Evolutionary conservation across 1,140 invertebrate genomes (phyloP), one percentile per base, ranked within the genome.

Genomic region (Aphaenogaster floridana): DNA sequence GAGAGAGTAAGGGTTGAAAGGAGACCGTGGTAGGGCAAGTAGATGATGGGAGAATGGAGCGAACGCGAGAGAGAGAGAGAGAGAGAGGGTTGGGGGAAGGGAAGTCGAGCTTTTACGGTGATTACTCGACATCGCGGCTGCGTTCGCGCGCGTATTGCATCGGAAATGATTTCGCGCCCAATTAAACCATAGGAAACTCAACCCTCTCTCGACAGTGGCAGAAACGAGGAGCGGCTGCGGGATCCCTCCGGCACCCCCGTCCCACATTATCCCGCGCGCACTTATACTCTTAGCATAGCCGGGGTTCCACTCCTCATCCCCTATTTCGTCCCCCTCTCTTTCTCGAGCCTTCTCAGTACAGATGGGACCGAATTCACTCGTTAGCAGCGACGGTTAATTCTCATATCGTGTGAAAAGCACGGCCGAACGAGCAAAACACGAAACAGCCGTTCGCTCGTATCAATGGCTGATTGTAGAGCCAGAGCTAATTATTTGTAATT

Each of bases 131-230:
- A 90, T 88, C 88, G 84, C 86, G 91, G 88, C 93, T 93, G 92
- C 93, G 92, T 94, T 93, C 92, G 94, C 92, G 93, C 93, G 94
- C 93, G 93, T 94, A 93, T 93, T 93, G 93, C 94, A 95, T 95
- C 93, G 94, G 94, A 95, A 95, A 95, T 95, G 91, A 95, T 95
- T 95, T 95, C 93, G 92, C 94, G 94, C 94, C 94, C 95, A 95
- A 95, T 95, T 95, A 95, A 95, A 94, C 94, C 94, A 93, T 93
- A 93, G 93, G 93, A 94, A 94, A 94, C 92, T 92, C 91, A 92
- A 90, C 92, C 90, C 93, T 91, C 92, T 92, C 92, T 89, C 74
- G 86, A 85, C 74, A 78, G 72, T 79, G 57, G 90, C 42, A 84
- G 69, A 34, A 72, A 48, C 54, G 78, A 87, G 59, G 89, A 52